phyloP scores from a whole-genome alignment of 2,888 invertebrate genomes.

The Philonicus albiceps region DNA sequence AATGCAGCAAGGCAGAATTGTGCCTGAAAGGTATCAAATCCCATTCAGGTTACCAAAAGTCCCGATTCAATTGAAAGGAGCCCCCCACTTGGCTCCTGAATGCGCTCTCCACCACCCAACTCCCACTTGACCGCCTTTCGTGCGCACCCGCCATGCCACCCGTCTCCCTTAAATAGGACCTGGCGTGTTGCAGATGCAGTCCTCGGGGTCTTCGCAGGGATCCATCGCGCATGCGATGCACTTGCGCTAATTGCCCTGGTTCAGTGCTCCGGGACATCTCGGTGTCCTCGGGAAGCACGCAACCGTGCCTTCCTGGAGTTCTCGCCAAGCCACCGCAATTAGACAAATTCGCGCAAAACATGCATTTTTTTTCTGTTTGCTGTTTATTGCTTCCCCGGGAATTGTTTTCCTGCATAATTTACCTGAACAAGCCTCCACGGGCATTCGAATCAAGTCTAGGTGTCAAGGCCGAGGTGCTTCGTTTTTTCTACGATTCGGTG shows the following conservation, averaged over 20 bases:
- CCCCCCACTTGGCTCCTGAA: not conserved
- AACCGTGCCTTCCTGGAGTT: not conserved
- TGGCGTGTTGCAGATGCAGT: slow-evolving; percentile 17
- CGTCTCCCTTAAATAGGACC: not conserved
- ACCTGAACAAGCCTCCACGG: not conserved
- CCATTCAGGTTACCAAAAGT: not conserved
- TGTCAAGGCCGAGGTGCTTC: slow-evolving; percentile 17
- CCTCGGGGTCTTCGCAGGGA: not conserved
- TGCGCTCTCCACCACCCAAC: not conserved
- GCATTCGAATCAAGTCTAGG: not conserved
- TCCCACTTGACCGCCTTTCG: slow-evolving; percentile 26
- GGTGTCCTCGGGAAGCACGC: not conserved
- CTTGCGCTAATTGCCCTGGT: slow-evolving; percentile 33
- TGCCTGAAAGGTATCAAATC: not conserved
- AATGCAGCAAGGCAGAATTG: not conserved
- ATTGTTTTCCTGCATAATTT: not conserved
- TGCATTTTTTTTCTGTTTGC: not conserved
- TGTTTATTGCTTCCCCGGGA: not conserved
- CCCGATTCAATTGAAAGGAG: not conserved
- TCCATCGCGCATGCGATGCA: not conserved
- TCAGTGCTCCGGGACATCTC: not conserved
- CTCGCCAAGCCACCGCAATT: not conserved
- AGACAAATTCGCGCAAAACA: not conserved
- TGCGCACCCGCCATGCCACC: not conserved
- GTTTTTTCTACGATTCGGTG: not conserved